A percentile compares a stretch with the other conserved stretches of the same genome.
Conservation (phyloP, 2,113 vertebrate genomes). For the Leptosomus discolor region DNA sequence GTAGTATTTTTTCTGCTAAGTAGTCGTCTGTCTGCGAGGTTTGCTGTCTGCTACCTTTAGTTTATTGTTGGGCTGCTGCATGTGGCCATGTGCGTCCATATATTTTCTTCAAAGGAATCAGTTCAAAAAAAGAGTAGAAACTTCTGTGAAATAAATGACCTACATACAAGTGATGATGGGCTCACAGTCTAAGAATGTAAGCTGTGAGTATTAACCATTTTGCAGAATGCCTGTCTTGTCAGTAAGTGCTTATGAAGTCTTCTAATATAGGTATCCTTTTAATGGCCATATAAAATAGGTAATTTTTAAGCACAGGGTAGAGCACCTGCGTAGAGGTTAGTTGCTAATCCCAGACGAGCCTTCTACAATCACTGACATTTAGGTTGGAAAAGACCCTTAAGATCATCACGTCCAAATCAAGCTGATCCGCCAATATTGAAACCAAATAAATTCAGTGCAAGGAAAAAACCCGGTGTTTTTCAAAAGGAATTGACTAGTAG, state of each 20-base stretch:
- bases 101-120: not conserved
- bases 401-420: not conserved
- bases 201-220: not conserved
- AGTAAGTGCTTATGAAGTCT: not conserved
- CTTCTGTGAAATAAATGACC: not conserved
- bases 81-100: not conserved
- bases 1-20: not conserved
- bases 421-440: not conserved
- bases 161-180: not conserved
- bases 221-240: not conserved
- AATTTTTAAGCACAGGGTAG: not conserved
- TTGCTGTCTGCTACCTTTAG: not conserved
- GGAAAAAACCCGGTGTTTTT: not conserved
- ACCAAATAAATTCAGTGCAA: not conserved
- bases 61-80: not conserved
- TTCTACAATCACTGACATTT: not conserved
- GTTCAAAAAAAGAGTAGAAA: not conserved
- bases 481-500: not conserved
- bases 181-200: not conserved
- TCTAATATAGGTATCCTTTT: not conserved
- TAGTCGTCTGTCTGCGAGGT: fast-evolving
- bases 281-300: not conserved
- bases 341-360: not conserved
- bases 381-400: not conserved
- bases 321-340: not conserved